Percentiles rank a stretch among this genome's conserved stretches.
These are phyloP conservation scores for Diglossa cyanea DNA, from an alignment of 2,797 vertebrate species.

Conservation along the genomic window DNA sequence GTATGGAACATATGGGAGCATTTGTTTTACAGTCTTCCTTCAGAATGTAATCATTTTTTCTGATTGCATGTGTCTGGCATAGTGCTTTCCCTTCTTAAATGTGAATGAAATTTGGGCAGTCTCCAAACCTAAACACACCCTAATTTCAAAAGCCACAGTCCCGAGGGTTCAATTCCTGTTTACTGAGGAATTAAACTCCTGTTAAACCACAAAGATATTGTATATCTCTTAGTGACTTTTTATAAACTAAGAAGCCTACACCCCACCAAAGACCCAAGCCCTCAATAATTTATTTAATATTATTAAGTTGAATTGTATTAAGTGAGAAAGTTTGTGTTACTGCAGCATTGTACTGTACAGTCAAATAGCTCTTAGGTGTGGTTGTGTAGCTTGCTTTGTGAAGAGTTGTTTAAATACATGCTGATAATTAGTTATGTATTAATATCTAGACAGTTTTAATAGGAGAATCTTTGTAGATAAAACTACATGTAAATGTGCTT, in stretches of 20 bases:
- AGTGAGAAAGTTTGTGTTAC: background rate
- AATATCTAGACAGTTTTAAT: background rate
- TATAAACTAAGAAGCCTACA: slow-evolving; percentile 14
- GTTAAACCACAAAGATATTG: slow-evolving; percentile 69
- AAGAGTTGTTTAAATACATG: background rate
- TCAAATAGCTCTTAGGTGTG: background rate
- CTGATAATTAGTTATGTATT: background rate
- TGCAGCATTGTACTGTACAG: background rate
- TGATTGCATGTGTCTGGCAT: slow-evolving; percentile 74
- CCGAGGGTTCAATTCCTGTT: slow-evolving; percentile 79
- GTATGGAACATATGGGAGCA: slow-evolving; percentile 66
- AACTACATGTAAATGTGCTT: background rate
- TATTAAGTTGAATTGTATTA: slow-evolving; percentile 34
- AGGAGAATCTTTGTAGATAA: background rate
- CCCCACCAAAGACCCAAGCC: background rate
- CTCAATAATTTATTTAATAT: slow-evolving; percentile 24
- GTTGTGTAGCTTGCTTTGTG: background rate
- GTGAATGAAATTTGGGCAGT: slow-evolving; percentile 73
- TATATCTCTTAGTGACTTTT: slow-evolving; percentile 48
- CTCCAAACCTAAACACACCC: slow-evolving; percentile 81
- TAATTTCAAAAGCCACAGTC: slow-evolving; percentile 85
- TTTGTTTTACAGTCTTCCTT: slow-evolving; percentile 70
- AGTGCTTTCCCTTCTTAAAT: slow-evolving; percentile 65
- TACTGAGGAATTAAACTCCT: slow-evolving; percentile 77
- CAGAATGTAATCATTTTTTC: slow-evolving; percentile 67